phyloP scores from a whole-genome alignment of 2,113 vertebrate species.

The Spea multiplicata region DNA sequence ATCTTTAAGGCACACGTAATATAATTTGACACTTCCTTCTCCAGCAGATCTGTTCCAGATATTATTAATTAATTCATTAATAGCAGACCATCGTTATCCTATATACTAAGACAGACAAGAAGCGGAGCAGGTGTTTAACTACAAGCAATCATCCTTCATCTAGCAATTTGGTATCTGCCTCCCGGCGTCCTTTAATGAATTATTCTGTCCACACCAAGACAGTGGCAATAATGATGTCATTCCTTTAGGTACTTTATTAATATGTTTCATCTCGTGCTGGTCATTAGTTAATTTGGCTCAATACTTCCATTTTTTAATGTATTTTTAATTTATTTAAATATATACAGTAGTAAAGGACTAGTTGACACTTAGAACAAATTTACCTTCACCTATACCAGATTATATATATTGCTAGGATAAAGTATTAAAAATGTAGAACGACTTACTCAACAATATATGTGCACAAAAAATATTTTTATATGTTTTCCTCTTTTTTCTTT shows the following conservation, averaged over 20 bases:
- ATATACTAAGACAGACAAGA: constrained; percentile 6
- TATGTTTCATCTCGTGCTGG: too few relatives aligned
- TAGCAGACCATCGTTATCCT: constrained; percentile 1
- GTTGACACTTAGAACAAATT: too few relatives aligned
- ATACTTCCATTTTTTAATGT: background rate
- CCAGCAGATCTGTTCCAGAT: constrained; percentile 3
- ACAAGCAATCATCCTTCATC: constrained; percentile 37
- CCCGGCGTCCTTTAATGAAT: constrained; percentile 26
- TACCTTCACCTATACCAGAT: too few relatives aligned
- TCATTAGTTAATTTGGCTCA: too few relatives aligned
- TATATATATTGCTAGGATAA: too few relatives aligned
- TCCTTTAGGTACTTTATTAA: too few relatives aligned
- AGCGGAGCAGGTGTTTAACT: constrained; percentile 45
- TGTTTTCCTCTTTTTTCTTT: too few relatives aligned
- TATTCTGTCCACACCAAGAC: constrained; percentile 11
- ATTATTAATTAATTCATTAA: constrained; percentile 19
- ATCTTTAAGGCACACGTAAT: constrained; percentile 26
- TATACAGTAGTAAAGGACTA: too few relatives aligned
- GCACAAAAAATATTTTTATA: too few relatives aligned
- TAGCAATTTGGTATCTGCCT: constrained; percentile 35
- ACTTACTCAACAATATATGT: too few relatives aligned
- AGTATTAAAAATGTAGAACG: too few relatives aligned
- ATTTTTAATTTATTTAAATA: background rate
- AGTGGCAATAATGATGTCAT: background rate
- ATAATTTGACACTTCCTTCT: constrained; percentile 39